These are phyloP conservation scores for Ostrea edulis DNA, from an alignment of 1,140 invertebrate genomes.

Conservation along the genomic window DNA sequence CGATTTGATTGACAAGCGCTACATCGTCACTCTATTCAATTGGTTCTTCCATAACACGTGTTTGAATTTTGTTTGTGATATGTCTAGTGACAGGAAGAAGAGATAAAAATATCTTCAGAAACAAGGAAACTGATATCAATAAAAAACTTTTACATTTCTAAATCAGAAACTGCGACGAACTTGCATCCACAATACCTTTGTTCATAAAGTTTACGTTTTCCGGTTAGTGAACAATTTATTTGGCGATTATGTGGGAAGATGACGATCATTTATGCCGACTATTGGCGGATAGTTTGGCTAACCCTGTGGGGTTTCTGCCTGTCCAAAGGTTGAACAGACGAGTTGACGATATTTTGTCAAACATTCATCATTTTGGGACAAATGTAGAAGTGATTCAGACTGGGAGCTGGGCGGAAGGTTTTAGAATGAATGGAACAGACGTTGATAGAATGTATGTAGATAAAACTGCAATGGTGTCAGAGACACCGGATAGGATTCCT, in stretches of 20 bases:
- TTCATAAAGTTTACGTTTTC: no score
- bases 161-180: background rate
- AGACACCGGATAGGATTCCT: background rate
- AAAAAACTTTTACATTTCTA: background rate
- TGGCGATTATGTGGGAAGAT: background rate
- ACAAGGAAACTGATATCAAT: background rate
- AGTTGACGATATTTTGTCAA: background rate
- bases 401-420: slow-evolving; percentile 5
- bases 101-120: background rate
- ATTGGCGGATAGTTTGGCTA: background rate
- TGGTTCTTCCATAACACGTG: background rate
- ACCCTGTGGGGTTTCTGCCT: background rate
- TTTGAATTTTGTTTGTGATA: background rate
- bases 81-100: background rate
- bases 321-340: background rate
- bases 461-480: background rate
- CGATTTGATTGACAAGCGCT: no score
- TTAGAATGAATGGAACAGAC: slow-evolving; percentile 9
- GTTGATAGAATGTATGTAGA: slow-evolving; percentile 32
- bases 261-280: background rate
- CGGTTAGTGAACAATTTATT: no score
- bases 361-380: background rate
- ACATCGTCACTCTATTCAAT: background rate
- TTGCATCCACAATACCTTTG: no score
- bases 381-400: background rate